A percentile compares a stretch with the other conserved stretches of the same genome.
Evolutionary conservation across 2,888 invertebrate genomes (phyloP).

Genomic region (Nomada fabriciana): DNA sequence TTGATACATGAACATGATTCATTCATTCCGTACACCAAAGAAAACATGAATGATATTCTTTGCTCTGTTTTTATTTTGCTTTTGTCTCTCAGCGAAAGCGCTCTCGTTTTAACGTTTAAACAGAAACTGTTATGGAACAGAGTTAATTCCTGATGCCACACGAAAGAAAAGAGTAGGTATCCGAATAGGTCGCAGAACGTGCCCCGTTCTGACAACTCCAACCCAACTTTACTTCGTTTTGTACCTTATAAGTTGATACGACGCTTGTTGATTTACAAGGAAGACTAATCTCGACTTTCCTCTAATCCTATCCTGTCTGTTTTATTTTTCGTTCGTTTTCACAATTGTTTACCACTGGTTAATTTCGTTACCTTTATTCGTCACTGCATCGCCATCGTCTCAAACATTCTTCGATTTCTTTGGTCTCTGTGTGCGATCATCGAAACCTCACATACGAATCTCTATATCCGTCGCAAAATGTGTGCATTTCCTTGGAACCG

Average conservation of each 20-base stretch:
- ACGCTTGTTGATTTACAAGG: constrained; percentile 66
- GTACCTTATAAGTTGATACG: constrained; percentile 48
- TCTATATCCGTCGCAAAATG: too few relatives aligned
- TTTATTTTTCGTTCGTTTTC: constrained; percentile 65
- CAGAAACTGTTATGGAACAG: constrained; percentile 76
- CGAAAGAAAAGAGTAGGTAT: constrained; percentile 64
- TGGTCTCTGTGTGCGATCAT: constrained; percentile 1
- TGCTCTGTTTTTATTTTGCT: background rate
- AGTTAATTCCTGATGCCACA: constrained; percentile 80
- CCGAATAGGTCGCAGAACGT: constrained; percentile 33
- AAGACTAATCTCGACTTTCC: constrained; percentile 71
- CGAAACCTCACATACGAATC: background rate
- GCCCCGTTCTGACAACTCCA: constrained; percentile 38
- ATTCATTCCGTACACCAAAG: background rate
- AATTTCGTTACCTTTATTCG: constrained; percentile 33
- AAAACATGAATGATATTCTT: constrained; percentile 6
- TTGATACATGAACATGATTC: background rate
- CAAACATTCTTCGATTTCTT: constrained; percentile 26
- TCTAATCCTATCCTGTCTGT: constrained; percentile 69
- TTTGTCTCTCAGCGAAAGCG: background rate
- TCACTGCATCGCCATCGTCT: constrained; percentile 36
- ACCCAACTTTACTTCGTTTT: constrained; percentile 22
- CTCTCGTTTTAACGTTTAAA: background rate
- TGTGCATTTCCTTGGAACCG: too few relatives aligned
- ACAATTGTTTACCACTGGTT: constrained; percentile 39